Evolutionary conservation across 2,888 invertebrate species (phyloP).

Genomic region (Macaria liturata): DNA sequence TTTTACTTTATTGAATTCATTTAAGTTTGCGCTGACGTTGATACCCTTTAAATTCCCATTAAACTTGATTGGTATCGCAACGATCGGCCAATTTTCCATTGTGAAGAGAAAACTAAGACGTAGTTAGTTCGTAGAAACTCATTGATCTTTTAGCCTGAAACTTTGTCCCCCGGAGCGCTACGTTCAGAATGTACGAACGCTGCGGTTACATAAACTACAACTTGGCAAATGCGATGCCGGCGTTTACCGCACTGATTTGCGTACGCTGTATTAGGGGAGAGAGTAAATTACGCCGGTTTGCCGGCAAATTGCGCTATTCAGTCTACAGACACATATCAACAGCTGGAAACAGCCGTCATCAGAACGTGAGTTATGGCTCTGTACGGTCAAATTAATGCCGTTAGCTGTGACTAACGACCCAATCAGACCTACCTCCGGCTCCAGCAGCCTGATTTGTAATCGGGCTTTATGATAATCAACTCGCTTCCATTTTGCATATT

Average conservation of each 20-base stretch:
- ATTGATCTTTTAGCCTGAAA: too few relatives aligned
- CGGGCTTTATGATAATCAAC: slow-evolving; percentile 23
- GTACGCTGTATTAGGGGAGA: slow-evolving; percentile 23
- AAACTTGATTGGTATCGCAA: slow-evolving; percentile 2
- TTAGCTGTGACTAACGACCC: slow-evolving; percentile 39
- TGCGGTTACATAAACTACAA: slow-evolving; percentile 50
- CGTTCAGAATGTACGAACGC: neutral
- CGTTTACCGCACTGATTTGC: slow-evolving; percentile 48
- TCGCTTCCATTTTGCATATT: slow-evolving; percentile 17
- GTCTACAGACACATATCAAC: slow-evolving; percentile 29
- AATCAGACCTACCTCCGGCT: slow-evolving; percentile 24
- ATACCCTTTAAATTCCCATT: slow-evolving; percentile 9
- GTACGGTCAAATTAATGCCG: slow-evolving; percentile 35
- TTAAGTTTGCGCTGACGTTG: slow-evolving; percentile 20
- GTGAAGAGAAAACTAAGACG: too few relatives aligned
- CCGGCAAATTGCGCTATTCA: slow-evolving; percentile 30
- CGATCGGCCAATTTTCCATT: neutral
- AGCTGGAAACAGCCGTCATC: slow-evolving; percentile 29
- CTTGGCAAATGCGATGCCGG: slow-evolving; percentile 37
- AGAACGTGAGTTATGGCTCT: slow-evolving; percentile 36
- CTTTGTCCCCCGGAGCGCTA: too few relatives aligned
- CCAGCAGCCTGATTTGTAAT: slow-evolving; percentile 24
- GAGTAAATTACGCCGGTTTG: slow-evolving; percentile 31
- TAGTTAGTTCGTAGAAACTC: too few relatives aligned
- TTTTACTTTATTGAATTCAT: slow-evolving; percentile 30